phyloP scores from a whole-genome alignment of 2,888 invertebrate genomes.

The Ferdinandea cuprea region DNA sequence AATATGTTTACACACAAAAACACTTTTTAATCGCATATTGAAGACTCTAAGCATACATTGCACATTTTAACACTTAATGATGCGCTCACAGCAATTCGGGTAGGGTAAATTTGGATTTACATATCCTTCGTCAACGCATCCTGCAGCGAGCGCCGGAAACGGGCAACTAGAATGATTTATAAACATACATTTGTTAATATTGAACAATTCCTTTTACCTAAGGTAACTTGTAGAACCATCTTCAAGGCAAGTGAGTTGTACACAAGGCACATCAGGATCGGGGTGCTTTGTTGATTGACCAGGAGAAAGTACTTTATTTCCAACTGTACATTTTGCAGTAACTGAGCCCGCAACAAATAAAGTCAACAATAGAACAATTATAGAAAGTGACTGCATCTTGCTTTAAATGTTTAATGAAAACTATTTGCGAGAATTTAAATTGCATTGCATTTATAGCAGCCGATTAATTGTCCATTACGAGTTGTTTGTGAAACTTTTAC shows the following conservation, averaged over 20 bases:
- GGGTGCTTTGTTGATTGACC: background rate
- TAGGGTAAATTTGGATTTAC: background rate
- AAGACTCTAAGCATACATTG: too few relatives aligned
- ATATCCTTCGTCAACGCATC: background rate
- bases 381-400: slow-evolving; percentile 2
- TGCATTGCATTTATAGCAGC: background rate
- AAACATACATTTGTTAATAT: too few relatives aligned
- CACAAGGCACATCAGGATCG: background rate
- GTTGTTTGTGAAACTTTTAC: background rate
- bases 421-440: background rate
- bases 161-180: background rate
- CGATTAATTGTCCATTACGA: background rate
- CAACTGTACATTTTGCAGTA: background rate
- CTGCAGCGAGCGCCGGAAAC: background rate
- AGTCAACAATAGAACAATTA: background rate
- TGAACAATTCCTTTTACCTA: background rate
- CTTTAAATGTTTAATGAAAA: background rate
- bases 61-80: background rate
- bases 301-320: background rate
- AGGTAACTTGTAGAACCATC: background rate
- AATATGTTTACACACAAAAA: too few relatives aligned
- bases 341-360: background rate
- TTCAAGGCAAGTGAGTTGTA: background rate
- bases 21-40: too few relatives aligned
- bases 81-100: background rate